phyloP scores from a whole-genome alignment of 2,113 vertebrate species.

The Rhynchomys soricoides region DNA sequence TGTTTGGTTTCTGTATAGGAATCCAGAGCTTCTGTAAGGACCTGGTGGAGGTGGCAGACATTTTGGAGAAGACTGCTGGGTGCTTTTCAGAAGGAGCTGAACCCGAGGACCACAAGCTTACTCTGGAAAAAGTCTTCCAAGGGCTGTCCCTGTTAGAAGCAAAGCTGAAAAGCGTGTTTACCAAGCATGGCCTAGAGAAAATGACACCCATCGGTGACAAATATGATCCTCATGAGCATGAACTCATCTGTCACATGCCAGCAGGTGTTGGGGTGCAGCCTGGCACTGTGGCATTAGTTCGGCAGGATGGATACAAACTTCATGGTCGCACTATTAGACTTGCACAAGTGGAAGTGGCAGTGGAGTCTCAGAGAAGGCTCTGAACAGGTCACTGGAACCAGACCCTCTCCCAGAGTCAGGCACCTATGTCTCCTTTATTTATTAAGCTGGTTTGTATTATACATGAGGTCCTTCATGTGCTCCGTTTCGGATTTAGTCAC shows the following conservation, averaged over 20 bases:
- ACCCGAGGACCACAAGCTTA: conserved; percentile 80
- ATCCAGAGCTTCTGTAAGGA: conserved; percentile 94
- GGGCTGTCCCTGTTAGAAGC: conserved; percentile 87
- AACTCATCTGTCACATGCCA: conserved; percentile 91
- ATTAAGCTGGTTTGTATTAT: conserved; percentile 83
- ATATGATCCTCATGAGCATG: conserved; percentile 92
- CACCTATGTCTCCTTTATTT: conserved; percentile 84
- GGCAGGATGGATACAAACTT: conserved; percentile 92
- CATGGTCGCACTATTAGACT: conserved; percentile 92
- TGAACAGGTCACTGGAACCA: conserved; percentile 8
- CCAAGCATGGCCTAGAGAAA: conserved; percentile 92
- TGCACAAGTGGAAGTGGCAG: conserved; percentile 90
- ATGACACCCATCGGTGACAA: conserved; percentile 90
- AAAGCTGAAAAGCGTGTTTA: conserved; percentile 90
- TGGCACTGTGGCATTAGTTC: conserved; percentile 89
- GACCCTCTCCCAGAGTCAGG: conserved; percentile 33
- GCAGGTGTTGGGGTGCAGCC: conserved; percentile 87
- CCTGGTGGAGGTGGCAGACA: conserved; percentile 92
- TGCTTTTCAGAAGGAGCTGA: conserved; percentile 78
- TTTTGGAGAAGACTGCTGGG: conserved; percentile 87
- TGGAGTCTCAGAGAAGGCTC: conserved; percentile 86
- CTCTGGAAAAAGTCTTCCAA: conserved; percentile 85
- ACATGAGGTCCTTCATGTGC: conserved; percentile 79
- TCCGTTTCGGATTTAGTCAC: conserved; percentile 73
- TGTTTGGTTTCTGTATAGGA: conserved; percentile 79